Conservation (phyloP, 2,888 invertebrate genomes). For the Limnephilus marmoratus region DNA sequence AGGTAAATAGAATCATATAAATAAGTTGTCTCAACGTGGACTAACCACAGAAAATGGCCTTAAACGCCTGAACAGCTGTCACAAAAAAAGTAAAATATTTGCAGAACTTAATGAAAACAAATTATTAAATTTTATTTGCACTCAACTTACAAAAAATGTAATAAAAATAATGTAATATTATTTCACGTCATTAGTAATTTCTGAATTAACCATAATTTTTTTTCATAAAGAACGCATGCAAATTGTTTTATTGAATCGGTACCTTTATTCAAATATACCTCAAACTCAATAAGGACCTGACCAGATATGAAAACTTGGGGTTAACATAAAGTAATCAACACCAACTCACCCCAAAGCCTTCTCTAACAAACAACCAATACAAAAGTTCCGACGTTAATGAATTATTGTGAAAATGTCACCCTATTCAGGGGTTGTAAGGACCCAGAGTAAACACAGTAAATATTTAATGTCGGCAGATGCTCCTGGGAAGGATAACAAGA, state of each 20-base stretch:
- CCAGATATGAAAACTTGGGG: neutral
- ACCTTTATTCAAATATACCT: neutral
- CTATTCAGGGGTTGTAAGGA: neutral
- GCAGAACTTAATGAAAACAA: no score
- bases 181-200: no score
- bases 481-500: neutral
- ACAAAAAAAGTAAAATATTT: no score
- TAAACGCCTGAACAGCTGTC: no score
- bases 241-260: neutral
- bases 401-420: neutral
- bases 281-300: neutral
- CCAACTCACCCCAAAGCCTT: neutral
- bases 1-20: no score
- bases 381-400: neutral
- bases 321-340: neutral
- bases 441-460: neutral
- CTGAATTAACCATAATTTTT: no score
- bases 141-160: no score
- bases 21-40: no score
- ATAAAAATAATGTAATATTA: no score
- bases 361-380: neutral
- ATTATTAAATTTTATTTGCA: no score
- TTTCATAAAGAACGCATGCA: neutral
- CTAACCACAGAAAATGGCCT: no score
- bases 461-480: constrained; percentile 1